Percentiles rank a stretch among this genome's conserved stretches.
These are phyloP conservation scores for Callaeas wilsoni DNA, from an alignment of 2,113 vertebrate genomes.

Conservation along the genomic window DNA sequence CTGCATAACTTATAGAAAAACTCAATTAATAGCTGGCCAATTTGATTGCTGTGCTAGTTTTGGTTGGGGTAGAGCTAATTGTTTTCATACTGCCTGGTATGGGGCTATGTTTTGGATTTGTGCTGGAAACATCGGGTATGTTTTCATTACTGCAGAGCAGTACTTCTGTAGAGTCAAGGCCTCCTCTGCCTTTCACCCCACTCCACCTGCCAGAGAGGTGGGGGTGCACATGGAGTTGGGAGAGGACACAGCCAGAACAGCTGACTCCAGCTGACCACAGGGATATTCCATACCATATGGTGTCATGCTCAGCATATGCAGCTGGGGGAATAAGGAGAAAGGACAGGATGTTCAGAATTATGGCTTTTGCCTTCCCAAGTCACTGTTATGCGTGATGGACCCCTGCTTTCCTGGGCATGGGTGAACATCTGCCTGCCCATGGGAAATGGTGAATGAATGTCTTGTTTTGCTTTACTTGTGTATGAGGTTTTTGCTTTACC, in stretches of 20 bases:
- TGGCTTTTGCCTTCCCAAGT: neutral
- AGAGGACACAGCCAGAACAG: neutral
- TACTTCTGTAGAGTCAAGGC: neutral
- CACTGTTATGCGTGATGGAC: rapidly evolving
- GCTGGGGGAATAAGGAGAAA: neutral
- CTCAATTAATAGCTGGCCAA: neutral
- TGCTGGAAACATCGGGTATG: neutral
- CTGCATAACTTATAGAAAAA: neutral
- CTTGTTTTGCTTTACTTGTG: rapidly evolving
- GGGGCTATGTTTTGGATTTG: neutral
- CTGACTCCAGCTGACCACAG: neutral
- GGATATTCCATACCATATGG: neutral
- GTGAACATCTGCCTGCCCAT: neutral
- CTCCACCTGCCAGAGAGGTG: neutral
- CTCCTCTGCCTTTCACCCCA: neutral
- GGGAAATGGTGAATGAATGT: neutral
- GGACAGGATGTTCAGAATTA: neutral
- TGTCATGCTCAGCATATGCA: neutral
- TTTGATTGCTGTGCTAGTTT: neutral
- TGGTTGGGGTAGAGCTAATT: neutral
- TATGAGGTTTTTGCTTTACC: neutral
- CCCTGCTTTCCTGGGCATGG: neutral
- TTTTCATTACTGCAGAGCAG: neutral
- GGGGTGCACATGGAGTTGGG: neutral
- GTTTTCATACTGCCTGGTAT: neutral